Evolutionary conservation across 1,140 invertebrate species (phyloP).

Genomic region (Achroia grisella): DNA sequence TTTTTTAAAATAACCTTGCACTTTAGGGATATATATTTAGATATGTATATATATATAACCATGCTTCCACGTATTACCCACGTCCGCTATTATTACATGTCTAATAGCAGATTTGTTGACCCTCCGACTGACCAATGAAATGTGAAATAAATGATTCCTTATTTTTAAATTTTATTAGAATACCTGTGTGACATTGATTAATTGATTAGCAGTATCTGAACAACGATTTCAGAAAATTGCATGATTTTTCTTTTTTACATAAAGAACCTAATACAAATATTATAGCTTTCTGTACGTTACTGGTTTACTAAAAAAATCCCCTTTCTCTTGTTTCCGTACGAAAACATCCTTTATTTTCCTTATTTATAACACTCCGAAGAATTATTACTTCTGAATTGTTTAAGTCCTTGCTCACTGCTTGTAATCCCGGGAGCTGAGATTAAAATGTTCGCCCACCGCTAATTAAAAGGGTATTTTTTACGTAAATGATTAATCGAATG

Average conservation of each 20-base stretch:
- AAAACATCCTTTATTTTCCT: conserved; percentile 50
- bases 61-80: too few relatives aligned
- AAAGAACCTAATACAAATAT: too few relatives aligned
- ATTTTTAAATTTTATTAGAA: neutral
- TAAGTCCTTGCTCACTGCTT: conserved; percentile 64
- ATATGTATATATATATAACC: too few relatives aligned
- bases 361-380: conserved; percentile 64
- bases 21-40: too few relatives aligned
- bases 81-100: too few relatives aligned
- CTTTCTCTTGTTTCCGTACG: conserved; percentile 23
- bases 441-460: conserved; percentile 54
- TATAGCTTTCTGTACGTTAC: neutral
- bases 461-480: conserved; percentile 65
- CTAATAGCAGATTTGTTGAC: too few relatives aligned
- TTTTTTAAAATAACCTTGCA: too few relatives aligned
- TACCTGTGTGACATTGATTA: neutral
- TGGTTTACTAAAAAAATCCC: conserved; percentile 13
- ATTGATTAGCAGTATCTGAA: too few relatives aligned
- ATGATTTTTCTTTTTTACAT: too few relatives aligned
- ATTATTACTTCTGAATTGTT: conserved; percentile 69
- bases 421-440: conserved; percentile 55
- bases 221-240: too few relatives aligned
- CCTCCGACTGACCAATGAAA: too few relatives aligned
- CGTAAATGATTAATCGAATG: conserved; percentile 48
- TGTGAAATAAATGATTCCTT: too few relatives aligned